These are phyloP conservation scores for Notodonta dromedarius DNA, from an alignment of 2,888 invertebrate species.

Conservation along the genomic window DNA sequence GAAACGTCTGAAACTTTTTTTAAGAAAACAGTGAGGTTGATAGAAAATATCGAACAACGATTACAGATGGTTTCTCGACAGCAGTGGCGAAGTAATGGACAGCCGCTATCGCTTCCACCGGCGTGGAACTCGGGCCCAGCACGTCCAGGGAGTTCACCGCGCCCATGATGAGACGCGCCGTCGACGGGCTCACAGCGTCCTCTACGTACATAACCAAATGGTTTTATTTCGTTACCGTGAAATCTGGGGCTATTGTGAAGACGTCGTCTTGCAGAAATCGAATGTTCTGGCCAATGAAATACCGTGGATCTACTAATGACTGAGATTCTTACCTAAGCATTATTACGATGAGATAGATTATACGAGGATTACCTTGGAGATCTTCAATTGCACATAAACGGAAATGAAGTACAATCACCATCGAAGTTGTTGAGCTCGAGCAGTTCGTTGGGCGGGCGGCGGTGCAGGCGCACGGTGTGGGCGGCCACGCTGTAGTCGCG, in stretches of 20 bases:
- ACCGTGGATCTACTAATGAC: too few relatives aligned
- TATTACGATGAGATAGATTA: too few relatives aligned
- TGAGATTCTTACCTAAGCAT: too few relatives aligned
- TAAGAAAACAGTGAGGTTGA: too few relatives aligned
- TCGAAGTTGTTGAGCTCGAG: constrained; percentile 56
- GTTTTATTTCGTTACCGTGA: not conserved
- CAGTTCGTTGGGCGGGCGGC: constrained; percentile 53
- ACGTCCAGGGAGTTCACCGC: constrained; percentile 51
- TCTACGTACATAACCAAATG: constrained; percentile 39
- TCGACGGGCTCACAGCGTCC: constrained; percentile 62
- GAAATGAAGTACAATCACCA: constrained; percentile 33
- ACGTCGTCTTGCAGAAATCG: too few relatives aligned
- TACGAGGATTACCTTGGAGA: too few relatives aligned
- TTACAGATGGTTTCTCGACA: constrained; percentile 43
- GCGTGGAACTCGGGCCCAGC: constrained; percentile 50
- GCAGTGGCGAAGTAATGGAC: constrained; percentile 66
- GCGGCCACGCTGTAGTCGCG: constrained; percentile 39
- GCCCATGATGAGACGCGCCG: constrained; percentile 46
- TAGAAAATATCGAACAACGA: not conserved
- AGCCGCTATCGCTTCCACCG: constrained; percentile 64
- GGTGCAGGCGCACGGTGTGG: constrained; percentile 56
- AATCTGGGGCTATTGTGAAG: too few relatives aligned
- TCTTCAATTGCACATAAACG: too few relatives aligned
- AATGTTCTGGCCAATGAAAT: too few relatives aligned
- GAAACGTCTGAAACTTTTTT: too few relatives aligned